These are phyloP conservation scores for Oncorhynchus keta DNA, from an alignment of 2,113 vertebrate genomes.

Conservation along the genomic window DNA sequence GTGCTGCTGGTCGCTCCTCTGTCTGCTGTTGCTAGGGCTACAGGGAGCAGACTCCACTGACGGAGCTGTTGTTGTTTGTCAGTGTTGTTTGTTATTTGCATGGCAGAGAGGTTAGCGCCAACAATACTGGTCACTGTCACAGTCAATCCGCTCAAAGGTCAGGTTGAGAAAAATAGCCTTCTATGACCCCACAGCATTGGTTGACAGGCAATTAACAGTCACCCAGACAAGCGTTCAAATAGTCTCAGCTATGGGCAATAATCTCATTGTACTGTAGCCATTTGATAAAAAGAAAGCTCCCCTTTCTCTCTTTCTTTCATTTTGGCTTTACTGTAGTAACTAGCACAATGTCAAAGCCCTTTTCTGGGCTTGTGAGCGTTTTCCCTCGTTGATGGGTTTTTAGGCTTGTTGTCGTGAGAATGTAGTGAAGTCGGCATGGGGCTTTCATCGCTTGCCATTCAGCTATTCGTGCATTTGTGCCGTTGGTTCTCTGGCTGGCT, in stretches of 20 bases:
- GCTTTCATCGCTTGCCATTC: background rate
- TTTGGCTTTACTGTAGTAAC: background rate
- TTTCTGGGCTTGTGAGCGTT: background rate
- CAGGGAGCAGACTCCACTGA: background rate
- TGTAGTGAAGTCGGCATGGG: background rate
- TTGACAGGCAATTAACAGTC: background rate
- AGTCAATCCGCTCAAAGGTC: background rate
- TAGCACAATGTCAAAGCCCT: background rate
- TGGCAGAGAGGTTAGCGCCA: background rate
- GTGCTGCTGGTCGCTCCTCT: background rate
- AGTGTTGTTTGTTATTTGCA: background rate
- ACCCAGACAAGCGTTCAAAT: background rate
- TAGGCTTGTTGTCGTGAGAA: background rate
- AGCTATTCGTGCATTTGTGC: too few relatives aligned
- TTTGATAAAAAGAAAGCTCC: background rate
- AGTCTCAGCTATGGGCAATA: background rate
- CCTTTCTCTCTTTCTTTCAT: background rate
- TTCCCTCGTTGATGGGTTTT: background rate
- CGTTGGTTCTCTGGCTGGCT: too few relatives aligned
- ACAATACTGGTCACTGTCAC: background rate
- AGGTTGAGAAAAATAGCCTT: background rate
- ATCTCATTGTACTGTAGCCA: background rate
- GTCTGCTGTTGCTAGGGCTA: slow-evolving; percentile 4
- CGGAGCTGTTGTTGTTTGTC: background rate
- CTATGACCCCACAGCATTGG: background rate